Evolutionary conservation across 2,113 vertebrate species (phyloP), one percentile per base, ranked within the genome.

Genomic region (Passer domesticus): DNA sequence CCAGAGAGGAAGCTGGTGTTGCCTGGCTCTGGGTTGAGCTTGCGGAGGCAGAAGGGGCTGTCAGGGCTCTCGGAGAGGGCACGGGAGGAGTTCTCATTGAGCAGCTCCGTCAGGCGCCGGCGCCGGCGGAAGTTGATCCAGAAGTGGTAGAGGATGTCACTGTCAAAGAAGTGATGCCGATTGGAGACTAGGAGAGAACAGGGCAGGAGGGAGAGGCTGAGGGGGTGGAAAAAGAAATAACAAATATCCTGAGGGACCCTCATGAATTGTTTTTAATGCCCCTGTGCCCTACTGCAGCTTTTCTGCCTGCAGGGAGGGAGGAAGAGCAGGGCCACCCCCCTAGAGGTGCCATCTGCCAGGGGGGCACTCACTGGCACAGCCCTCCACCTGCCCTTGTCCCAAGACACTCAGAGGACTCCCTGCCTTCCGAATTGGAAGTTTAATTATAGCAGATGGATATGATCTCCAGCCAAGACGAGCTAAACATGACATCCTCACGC

Each of bases 101-200:
- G 94, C 7, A 99, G 64, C 83, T 99, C 98, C 1, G 98, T 98
- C 10, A 99, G 97, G 1, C 97, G 97, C 0, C 98, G 94, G 1
- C 98, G 95, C 1, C 98, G 97, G 0, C 98, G 98, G 20, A 99
- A 98, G 85, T 99, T 98, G 86, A 98, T 98, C 96, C 98, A 98
- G 95, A 99, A 99, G 21, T 98, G 98, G 96, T 98, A 99, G 66
- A 99, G 98, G 35, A 98, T 82, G 59, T 98, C 98, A 14, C 98
- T 98, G 94, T 99, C 98, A 69, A 98, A 98, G 95, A 99, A 99
- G 90, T 98, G 97, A 78, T 98, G 97, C 79, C 97, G 98, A 9
- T 96, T 97, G 87, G 97, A 97, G 85, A 99, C 98, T 99, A 75
- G 82, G 70, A 94, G 72, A 96, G 83, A 95, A 86, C 18, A 84